phyloP scores from a whole-genome alignment of 2,113 vertebrate species.

The Ptilonorhynchus violaceus region DNA sequence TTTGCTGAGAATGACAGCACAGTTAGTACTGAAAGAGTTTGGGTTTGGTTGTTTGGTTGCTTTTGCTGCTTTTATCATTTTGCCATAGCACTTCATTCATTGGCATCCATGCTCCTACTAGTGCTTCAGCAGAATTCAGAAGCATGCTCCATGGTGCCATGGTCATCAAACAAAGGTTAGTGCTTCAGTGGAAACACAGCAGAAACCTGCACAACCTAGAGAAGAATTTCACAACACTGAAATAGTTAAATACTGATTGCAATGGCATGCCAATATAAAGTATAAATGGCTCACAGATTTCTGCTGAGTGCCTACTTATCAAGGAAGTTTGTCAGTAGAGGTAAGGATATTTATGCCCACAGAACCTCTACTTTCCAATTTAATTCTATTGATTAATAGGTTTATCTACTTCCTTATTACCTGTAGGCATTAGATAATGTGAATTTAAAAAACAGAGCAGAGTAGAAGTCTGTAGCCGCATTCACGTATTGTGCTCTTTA shows the following conservation, averaged over 20 bases:
- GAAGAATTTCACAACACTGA: background rate
- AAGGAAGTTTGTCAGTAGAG: background rate
- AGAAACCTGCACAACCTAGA: background rate
- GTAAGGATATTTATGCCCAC: constrained; percentile 12
- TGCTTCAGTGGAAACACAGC: background rate
- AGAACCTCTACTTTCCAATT: constrained; percentile 21
- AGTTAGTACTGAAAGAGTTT: background rate
- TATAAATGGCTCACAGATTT: background rate
- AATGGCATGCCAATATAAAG: background rate
- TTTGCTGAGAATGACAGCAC: background rate
- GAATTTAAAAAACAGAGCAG: background rate
- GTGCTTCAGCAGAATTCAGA: background rate
- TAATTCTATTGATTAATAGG: constrained; percentile 41
- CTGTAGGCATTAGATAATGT: constrained; percentile 12
- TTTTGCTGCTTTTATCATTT: background rate
- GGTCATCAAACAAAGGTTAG: background rate
- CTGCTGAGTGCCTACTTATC: background rate
- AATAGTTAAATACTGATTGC: background rate
- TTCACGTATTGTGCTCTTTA: background rate
- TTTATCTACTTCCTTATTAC: constrained; percentile 39
- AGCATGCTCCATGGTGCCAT: background rate
- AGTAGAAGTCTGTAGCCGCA: background rate
- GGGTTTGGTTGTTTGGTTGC: background rate
- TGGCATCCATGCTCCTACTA: background rate
- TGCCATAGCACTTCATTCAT: background rate